Evolutionary conservation across 2,888 invertebrate species (phyloP).

Genomic region (Hydrotaea diabolus): DNA sequence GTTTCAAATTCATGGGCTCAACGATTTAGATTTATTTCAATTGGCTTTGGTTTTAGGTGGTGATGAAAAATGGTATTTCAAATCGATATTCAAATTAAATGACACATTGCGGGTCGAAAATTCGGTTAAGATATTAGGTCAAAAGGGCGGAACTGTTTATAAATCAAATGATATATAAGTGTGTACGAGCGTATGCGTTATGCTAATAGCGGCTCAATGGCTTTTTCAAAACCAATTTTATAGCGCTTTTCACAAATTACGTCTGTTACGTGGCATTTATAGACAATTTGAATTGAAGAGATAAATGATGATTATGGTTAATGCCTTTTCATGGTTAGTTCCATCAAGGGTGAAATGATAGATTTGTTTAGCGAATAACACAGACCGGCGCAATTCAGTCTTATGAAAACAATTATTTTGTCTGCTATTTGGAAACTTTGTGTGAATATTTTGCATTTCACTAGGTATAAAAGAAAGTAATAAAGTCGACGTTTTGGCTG

Average conservation of each 20-base stretch:
- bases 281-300: not conserved
- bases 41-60: not conserved
- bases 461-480: no score
- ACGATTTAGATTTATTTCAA: constrained; percentile 23
- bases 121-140: not conserved
- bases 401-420: no score
- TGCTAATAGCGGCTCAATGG: not conserved
- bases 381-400: no score
- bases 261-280: not conserved
- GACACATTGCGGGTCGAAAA: not conserved
- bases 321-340: not conserved
- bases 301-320: not conserved
- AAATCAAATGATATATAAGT: not conserved
- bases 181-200: not conserved
- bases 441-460: no score
- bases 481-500: no score
- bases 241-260: not conserved
- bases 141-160: not conserved
- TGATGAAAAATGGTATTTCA: constrained; percentile 20
- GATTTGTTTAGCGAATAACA: no score
- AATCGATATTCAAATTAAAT: constrained; percentile 23
- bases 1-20: constrained; percentile 18
- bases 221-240: not conserved
- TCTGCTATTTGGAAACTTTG: no score
- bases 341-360: not conserved